Conservation (phyloP, 2,888 invertebrate genomes). For the Andrena bicolor region DNA sequence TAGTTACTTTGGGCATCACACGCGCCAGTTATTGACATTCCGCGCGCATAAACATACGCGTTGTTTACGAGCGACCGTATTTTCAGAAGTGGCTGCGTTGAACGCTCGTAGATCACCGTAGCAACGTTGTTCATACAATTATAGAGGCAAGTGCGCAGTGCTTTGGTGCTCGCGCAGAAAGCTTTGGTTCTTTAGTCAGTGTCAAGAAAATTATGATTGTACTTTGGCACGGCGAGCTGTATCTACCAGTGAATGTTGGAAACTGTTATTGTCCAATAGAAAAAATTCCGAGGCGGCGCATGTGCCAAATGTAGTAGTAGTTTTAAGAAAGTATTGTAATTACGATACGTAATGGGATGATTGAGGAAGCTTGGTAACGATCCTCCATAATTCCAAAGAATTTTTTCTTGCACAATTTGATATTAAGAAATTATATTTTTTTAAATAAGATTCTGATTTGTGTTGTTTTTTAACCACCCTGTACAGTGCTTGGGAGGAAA, state of each 20-base stretch:
- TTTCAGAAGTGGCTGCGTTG: constrained; percentile 30
- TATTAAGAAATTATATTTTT: background rate
- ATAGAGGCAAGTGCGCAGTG: constrained; percentile 22
- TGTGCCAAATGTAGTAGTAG: too few relatives aligned
- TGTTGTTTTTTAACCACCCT: background rate
- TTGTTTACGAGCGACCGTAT: constrained; percentile 51
- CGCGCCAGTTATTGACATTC: constrained; percentile 48
- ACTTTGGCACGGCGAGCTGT: too few relatives aligned
- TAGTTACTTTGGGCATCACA: constrained; percentile 42
- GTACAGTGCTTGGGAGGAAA: background rate
- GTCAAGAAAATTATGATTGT: background rate
- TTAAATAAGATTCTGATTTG: background rate
- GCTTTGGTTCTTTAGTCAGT: constrained; percentile 24
- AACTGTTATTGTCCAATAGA: too few relatives aligned
- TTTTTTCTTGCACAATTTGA: too few relatives aligned
- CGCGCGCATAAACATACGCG: constrained; percentile 34
- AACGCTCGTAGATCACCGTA: constrained; percentile 34
- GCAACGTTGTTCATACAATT: constrained; percentile 31
- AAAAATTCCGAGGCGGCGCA: too few relatives aligned
- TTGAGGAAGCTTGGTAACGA: too few relatives aligned
- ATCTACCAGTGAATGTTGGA: too few relatives aligned
- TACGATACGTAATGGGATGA: too few relatives aligned
- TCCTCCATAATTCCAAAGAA: too few relatives aligned
- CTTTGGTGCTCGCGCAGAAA: constrained; percentile 14
- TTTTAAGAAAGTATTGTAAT: too few relatives aligned